Evolutionary conservation across 2,113 vertebrate genomes (phyloP).

Genomic region (Tricholaema leucomelas): DNA sequence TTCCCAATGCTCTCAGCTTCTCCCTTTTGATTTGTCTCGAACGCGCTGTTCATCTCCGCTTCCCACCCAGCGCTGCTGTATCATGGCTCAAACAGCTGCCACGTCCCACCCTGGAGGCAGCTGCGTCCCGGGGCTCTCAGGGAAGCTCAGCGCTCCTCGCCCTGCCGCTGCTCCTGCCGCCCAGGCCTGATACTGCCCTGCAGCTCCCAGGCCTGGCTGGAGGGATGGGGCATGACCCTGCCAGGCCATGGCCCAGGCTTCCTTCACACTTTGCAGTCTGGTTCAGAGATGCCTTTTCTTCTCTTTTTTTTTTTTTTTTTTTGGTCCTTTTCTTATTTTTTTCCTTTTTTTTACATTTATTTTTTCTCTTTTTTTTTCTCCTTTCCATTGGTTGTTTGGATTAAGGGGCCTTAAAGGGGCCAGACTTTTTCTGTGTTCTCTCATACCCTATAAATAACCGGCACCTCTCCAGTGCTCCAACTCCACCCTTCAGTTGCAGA

Average conservation of each 20-base stretch:
- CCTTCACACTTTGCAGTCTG: not conserved
- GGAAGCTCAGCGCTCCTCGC: not conserved
- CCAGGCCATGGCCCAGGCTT: not conserved
- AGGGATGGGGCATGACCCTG: rapidly evolving
- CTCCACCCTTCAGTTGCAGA: constrained; percentile 65
- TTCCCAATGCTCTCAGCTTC: not conserved
- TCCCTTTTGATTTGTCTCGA: constrained; percentile 1
- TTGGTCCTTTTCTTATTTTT: not conserved
- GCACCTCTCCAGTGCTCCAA: constrained; percentile 60
- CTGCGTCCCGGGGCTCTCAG: not conserved
- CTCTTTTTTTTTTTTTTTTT: not conserved
- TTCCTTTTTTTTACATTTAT: not conserved
- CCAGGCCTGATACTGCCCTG: not conserved
- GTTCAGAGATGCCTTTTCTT: constrained; percentile 17
- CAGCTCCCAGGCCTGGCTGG: not conserved
- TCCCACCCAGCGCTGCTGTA: not conserved
- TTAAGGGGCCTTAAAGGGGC: constrained; percentile 69
- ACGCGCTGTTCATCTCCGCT: rapidly evolving
- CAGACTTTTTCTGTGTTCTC: constrained; percentile 66
- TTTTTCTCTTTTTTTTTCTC: not conserved
- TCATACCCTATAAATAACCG: constrained; percentile 73
- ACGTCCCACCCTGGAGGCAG: constrained; percentile 50
- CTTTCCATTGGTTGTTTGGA: constrained; percentile 61
- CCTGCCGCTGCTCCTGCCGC: rapidly evolving
- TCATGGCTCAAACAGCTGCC: constrained; percentile 47